A percentile compares a stretch with the other conserved stretches of the same genome.
These are phyloP conservation scores for Hydropsyche betteni DNA, from an alignment of 2,888 invertebrate genomes.

Conservation along the genomic window DNA sequence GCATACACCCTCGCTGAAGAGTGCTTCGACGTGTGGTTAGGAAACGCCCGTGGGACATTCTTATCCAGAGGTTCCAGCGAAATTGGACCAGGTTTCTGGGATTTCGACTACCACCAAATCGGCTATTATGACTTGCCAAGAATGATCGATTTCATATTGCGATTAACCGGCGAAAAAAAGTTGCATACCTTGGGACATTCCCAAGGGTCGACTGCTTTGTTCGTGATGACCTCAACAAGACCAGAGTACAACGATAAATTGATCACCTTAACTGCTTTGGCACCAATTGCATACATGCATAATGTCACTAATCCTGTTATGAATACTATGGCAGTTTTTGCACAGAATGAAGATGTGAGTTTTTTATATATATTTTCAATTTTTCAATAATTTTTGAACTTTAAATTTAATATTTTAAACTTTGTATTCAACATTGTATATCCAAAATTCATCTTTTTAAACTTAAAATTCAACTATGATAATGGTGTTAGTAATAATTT, in stretches of 20 bases:
- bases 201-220: conserved; percentile 65
- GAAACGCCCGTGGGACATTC: conserved; percentile 72
- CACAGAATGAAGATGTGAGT: neutral
- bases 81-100: conserved; percentile 60
- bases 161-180: conserved; percentile 59
- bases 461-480: too few relatives aligned
- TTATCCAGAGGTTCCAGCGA: conserved; percentile 66
- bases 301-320: conserved; percentile 5
- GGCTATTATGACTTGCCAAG: conserved; percentile 69
- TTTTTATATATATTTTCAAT: neutral
- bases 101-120: conserved; percentile 66
- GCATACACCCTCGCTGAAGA: conserved; percentile 62
- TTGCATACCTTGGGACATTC: conserved; percentile 72
- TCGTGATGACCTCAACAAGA: conserved; percentile 59
- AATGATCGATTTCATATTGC: conserved; percentile 67
- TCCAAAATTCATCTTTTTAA: too few relatives aligned
- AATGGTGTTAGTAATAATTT: too few relatives aligned
- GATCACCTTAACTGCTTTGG: conserved; percentile 59
- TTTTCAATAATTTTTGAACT: too few relatives aligned
- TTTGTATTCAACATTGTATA: too few relatives aligned
- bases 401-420: too few relatives aligned
- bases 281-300: conserved; percentile 56
- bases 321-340: neutral
- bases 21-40: conserved; percentile 70
- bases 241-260: conserved; percentile 64